Evolutionary conservation across 2,113 vertebrate species (phyloP).

Genomic region (Dasyurus viverrinus): DNA sequence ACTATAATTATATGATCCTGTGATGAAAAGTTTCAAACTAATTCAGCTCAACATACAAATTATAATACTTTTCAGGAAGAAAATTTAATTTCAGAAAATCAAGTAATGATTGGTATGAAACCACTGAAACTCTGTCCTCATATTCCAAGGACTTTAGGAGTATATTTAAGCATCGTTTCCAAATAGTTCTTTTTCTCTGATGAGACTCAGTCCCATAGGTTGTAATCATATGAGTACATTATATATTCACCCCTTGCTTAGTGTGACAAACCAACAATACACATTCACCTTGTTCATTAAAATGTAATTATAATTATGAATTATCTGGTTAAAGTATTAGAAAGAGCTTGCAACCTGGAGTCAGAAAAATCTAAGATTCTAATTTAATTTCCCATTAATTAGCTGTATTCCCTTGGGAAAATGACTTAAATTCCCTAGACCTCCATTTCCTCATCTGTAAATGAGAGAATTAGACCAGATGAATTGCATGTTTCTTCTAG

Average conservation of each 20-base stretch:
- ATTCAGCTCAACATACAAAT: neutral
- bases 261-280: neutral
- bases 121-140: neutral
- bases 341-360: neutral
- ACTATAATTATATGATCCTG: neutral
- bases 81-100: neutral
- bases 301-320: neutral
- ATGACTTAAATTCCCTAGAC: neutral
- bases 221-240: neutral
- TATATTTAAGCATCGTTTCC: neutral
- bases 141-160: neutral
- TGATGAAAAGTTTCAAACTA: neutral
- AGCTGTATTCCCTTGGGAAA: neutral
- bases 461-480: neutral
- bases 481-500: neutral
- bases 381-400: neutral
- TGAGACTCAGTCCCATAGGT: neutral
- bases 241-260: neutral
- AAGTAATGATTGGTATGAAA: neutral
- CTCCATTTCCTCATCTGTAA: neutral
- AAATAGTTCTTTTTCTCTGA: neutral
- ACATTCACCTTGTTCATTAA: neutral
- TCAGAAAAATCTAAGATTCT: neutral
- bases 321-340: neutral
- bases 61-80: neutral